These are phyloP conservation scores for Tenthredo distinguenda DNA, from an alignment of 2,888 invertebrate species.

Conservation along the genomic window DNA sequence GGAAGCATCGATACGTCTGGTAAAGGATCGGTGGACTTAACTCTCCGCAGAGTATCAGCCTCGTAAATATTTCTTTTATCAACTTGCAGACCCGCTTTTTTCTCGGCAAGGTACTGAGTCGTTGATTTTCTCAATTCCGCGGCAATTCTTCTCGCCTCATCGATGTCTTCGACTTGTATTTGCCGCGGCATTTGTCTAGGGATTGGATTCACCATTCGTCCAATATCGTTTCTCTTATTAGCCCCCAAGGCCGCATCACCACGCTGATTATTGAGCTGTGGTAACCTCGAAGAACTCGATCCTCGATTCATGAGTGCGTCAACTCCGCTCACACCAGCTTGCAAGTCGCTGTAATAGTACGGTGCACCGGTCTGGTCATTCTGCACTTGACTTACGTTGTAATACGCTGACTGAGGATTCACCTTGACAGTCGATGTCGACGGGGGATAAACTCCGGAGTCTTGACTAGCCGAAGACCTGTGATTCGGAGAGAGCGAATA, in stretches of 20 bases:
- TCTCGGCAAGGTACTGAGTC: slow-evolving; percentile 71
- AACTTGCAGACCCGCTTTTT: slow-evolving; percentile 77
- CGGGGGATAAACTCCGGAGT: slow-evolving; percentile 61
- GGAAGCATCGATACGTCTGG: slow-evolving; percentile 68
- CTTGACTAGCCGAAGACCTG: slow-evolving; percentile 67
- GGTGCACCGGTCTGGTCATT: slow-evolving; percentile 86
- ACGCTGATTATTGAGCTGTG: slow-evolving; percentile 87
- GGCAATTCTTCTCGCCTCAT: slow-evolving; percentile 74
- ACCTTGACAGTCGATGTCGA: slow-evolving; percentile 59
- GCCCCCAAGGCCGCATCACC: slow-evolving; percentile 80
- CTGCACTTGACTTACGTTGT: slow-evolving; percentile 60
- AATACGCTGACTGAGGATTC: slow-evolving; percentile 60
- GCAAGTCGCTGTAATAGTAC: slow-evolving; percentile 92
- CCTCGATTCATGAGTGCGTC: slow-evolving; percentile 61
- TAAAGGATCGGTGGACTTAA: slow-evolving; percentile 72
- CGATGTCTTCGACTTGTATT: slow-evolving; percentile 72
- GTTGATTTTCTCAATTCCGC: slow-evolving; percentile 74
- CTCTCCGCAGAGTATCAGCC: slow-evolving; percentile 82
- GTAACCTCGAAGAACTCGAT: slow-evolving; percentile 64
- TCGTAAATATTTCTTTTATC: slow-evolving; percentile 88
- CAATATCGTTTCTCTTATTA: slow-evolving; percentile 81
- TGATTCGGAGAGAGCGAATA: slow-evolving; percentile 66
- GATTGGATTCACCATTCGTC: slow-evolving; percentile 87
- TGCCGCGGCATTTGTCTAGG: slow-evolving; percentile 70
- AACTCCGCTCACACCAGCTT: slow-evolving; percentile 61